Base-by-base conservation (phyloP, 2,797 vertebrate species). In the Siniperca obscura region DNA sequence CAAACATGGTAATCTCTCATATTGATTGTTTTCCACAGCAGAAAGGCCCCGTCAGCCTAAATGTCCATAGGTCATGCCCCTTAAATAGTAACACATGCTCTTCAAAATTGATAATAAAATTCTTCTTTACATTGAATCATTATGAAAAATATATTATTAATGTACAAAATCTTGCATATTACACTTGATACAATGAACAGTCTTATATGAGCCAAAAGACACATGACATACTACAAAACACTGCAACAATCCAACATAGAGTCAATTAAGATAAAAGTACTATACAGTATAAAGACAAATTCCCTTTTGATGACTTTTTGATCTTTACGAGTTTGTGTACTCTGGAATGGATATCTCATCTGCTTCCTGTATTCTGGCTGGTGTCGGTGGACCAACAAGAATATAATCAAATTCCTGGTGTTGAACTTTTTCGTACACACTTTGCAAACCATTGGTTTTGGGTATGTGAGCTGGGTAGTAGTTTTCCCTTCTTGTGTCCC, bases 331-430 rank as follows among this genome's bases (percentile, higher is more conserved):
- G 80, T 97, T 95, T 79, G 96, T 94, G 69, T 97, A 98, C 79
- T 97, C 96, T 67, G 97, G 96, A 21, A 98, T 96, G 2, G 96
- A 96, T 0, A 97, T 96, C 91, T 98, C 97, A 69, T 98, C 97
- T 1, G 97, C 95, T 86, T 98, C 97, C 0, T 97, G 97, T 93
- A 98, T 97, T 87, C 97, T 95, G 38, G 96, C 97, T 0, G 98
- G 96, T 22, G 96, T 97, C 0, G 96, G 96, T 0, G 98, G 97
- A 50, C 97, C 97, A 3, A 98, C 96, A 2, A 99, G 94, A 0
- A 97, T 97, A 82, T 97, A 97, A 81, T 99, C 98, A 80, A 97
- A 98, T 89, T 98, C 98, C 85, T 97, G 96, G 92, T 98, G 97
- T 78, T 97, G 95, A 62, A 97, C 97, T 90, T 98, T 97, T 94